A percentile compares a stretch with the other conserved stretches of the same genome.
These are phyloP conservation scores for Actinernus sp. DNA, from an alignment of 92 coral and sea anemone species.

Conservation along the genomic window DNA sequence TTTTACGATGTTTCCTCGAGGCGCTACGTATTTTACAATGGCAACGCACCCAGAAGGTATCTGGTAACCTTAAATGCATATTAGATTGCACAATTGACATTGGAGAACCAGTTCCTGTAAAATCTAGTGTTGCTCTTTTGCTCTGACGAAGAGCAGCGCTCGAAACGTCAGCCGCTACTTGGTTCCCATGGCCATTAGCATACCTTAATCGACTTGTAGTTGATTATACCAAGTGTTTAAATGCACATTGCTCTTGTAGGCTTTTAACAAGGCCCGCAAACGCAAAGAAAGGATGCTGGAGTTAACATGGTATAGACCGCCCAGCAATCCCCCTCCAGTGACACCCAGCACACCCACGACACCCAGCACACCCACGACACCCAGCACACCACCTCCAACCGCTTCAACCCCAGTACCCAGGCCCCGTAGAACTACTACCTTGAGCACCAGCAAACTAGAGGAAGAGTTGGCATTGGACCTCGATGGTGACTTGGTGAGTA, in stretches of 20 bases:
- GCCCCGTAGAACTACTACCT: slow-evolving; percentile 27
- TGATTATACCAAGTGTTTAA: not conserved
- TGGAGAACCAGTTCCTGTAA: too few relatives aligned
- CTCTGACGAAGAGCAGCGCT: too few relatives aligned
- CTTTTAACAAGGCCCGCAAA: slow-evolving; percentile 78
- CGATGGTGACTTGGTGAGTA: slow-evolving; percentile 81
- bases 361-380: slow-evolving; percentile 34
- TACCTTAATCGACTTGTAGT: too few relatives aligned
- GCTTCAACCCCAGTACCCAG: slow-evolving; percentile 39
- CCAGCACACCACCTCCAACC: slow-evolving; percentile 38
- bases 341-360: slow-evolving; percentile 45
- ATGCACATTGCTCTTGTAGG: slow-evolving; percentile 53
- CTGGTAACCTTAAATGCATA: too few relatives aligned
- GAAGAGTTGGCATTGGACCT: slow-evolving; percentile 76
- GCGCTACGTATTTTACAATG: too few relatives aligned
- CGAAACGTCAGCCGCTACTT: too few relatives aligned
- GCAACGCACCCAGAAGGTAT: too few relatives aligned
- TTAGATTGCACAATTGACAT: too few relatives aligned
- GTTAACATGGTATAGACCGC: slow-evolving; percentile 82
- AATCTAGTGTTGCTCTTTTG: too few relatives aligned
- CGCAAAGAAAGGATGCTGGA: slow-evolving; percentile 81
- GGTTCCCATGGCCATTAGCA: too few relatives aligned
- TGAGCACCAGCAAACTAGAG: slow-evolving; percentile 38
- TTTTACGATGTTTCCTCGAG: too few relatives aligned
- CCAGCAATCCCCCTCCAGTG: slow-evolving; percentile 41